These are phyloP conservation scores for Nixonia krombeini DNA, from an alignment of 1,140 invertebrate species.

Conservation along the genomic window DNA sequence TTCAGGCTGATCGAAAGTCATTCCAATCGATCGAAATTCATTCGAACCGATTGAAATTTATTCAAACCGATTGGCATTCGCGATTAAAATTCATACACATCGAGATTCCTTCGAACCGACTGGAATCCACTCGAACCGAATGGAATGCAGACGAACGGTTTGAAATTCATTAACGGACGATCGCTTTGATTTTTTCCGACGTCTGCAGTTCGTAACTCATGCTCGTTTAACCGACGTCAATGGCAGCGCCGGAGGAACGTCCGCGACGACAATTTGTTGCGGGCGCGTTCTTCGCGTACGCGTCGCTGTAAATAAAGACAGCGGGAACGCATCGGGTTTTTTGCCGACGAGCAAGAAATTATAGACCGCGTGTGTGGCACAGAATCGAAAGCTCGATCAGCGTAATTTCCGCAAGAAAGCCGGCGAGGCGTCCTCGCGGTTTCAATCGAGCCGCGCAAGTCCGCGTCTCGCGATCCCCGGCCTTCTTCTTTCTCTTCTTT, in stretches of 20 bases:
- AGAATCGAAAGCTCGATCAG: constrained; percentile 20
- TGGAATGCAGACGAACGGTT: too few relatives aligned
- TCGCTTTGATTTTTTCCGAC: too few relatives aligned
- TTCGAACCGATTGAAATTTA: too few relatives aligned
- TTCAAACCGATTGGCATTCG: too few relatives aligned
- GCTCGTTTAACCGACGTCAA: too few relatives aligned
- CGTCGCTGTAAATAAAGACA: constrained; percentile 4
- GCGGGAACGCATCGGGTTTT: neutral
- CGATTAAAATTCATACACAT: too few relatives aligned
- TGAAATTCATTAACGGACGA: too few relatives aligned
- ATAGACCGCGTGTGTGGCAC: constrained; percentile 1
- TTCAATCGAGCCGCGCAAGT: constrained; percentile 32
- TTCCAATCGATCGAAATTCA: too few relatives aligned
- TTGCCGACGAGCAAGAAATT: constrained; percentile 1
- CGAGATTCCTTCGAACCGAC: too few relatives aligned
- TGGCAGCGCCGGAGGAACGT: neutral
- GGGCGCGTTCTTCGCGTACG: neutral
- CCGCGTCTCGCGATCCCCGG: neutral
- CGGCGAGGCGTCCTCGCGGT: constrained; percentile 23
- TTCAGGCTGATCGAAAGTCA: too few relatives aligned
- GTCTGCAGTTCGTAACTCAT: too few relatives aligned
- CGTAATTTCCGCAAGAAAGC: constrained; percentile 39
- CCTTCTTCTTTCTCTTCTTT: constrained; percentile 8
- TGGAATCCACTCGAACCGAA: too few relatives aligned
- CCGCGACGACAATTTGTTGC: constrained; percentile 2